Evolutionary conservation across 2,797 vertebrate genomes (phyloP), one percentile per base, ranked within the genome.

Genomic region (Lates japonicus): DNA sequence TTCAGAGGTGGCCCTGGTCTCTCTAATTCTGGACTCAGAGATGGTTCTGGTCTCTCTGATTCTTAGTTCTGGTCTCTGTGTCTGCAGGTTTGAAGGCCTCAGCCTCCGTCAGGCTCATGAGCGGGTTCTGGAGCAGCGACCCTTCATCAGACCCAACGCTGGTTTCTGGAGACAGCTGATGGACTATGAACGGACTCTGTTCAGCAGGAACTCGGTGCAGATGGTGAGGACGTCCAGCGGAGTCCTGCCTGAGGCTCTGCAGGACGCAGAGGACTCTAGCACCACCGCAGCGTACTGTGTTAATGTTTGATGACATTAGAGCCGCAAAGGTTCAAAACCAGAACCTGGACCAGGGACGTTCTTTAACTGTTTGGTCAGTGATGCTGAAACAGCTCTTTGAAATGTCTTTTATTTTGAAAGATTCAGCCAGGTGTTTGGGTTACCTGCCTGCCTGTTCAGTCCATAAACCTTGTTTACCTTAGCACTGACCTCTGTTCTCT

Each of bases 161-260:
- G 95, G 95, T 0, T 96, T 96, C 90, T 96, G 95, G 95, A 88
- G 90, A 14, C 95, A 95, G 88, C 90, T 96, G 77, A 83, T 95
- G 35, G 84, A 86, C 31, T 93, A 94, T 0, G 95, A 96, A 89
- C 65, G 16, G 55, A 74, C 2, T 0, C 86, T 95, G 35, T 89
- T 75, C 5, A 57, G 88, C 33, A 85, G 63, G 31, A 94, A 74
- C 86, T 89, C 87, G 0, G 67, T 95, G 8, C 78, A 75, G 74
- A 94, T 95, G 94, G 79, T n/a, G 16, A 55, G 17, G 7, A 92
- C 94, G 0, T 51, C 90, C 0, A 54, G 52, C 0, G 93, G 94
- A 0, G 84, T 94, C 39, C 84, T 95, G 31, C 93, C 92, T 0
- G 90, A 93, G 69, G 80, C 80, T 0, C 57, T 85, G 63, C 75